Percentiles rank a stretch among this genome's conserved stretches.
These are phyloP conservation scores for Lycaon pictus DNA, from an alignment of 2,113 vertebrate species.

Conservation along the genomic window DNA sequence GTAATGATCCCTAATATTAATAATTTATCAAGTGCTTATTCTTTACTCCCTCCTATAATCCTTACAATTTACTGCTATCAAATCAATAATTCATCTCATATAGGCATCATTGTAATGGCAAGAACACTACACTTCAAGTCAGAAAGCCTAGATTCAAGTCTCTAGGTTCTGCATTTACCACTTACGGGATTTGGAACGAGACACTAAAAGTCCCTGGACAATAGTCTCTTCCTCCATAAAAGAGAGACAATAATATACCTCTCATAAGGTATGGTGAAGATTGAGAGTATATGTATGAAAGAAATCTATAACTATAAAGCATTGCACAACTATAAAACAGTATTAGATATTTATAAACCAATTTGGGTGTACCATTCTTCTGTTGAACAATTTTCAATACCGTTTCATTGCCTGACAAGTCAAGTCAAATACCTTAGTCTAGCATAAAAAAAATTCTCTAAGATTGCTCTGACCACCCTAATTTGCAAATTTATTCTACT, in stretches of 20 bases:
- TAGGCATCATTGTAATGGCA: not conserved
- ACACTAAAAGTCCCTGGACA: not conserved
- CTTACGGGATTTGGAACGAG: not conserved
- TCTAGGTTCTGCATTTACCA: not conserved
- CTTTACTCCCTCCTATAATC: not conserved
- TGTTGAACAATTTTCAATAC: not conserved
- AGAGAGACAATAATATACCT: not conserved
- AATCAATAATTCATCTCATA: not conserved
- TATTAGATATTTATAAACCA: conserved; percentile 6
- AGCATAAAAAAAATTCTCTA: not conserved
- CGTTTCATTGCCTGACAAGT: not conserved
- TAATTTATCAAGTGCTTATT: not conserved
- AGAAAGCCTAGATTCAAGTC: not conserved
- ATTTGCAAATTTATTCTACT: not conserved
- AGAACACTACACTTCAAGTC: not conserved
- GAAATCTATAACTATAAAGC: conserved; percentile 6
- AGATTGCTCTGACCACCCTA: not conserved
- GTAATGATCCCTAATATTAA: not conserved
- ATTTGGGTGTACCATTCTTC: not conserved
- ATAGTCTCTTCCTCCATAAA: not conserved
- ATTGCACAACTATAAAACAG: not conserved
- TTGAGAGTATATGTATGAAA: conserved; percentile 15
- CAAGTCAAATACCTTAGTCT: not conserved
- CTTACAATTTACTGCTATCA: not conserved
- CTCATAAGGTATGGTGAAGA: not conserved